Evolutionary conservation across 2,888 invertebrate species (phyloP), one percentile per base, ranked within the genome.

Genomic region (Drosophila recens): DNA sequence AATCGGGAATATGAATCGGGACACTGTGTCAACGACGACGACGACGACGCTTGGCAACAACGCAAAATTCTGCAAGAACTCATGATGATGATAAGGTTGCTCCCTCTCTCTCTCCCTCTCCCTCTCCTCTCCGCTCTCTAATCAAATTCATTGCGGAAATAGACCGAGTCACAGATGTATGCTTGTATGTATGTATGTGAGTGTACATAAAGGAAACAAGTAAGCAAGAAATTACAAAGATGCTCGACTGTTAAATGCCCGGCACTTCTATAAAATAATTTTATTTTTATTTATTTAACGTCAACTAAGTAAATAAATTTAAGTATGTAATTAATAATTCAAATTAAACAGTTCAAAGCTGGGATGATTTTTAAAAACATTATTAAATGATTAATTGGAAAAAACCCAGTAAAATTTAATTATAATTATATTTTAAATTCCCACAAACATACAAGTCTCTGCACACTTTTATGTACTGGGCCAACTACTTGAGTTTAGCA

Each of bases 111-210:
- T 23, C 4, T 23, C n/a, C n/a, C n/a, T 4, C 23, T 23, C 23
- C 4, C 6, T n/a, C n/a, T n/a, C n/a, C 11, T 30, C 30, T 5
- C 5, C 27, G 5, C 52, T 53, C 61, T 27, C 84, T 72, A 82
- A 82, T 85, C 86, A 67, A 72, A 67, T 71, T 65, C 49, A 68
- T 68, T 66, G 73, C 86, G 88, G 86, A 82, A 85, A 61, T 67
- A 63, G 36, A 49, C 52, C 64, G 40, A 46, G 15, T 34, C 9
- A 43, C 13, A 34, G 56, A 54, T 9, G 10, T 11, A n/a, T n/a
- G n/a, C n/a, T n/a, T n/a, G n/a, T n/a, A n/a, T n/a, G n/a, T n/a
- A n/a, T 54, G 23, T 30, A 17, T 53, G 17, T 54, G 23, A 30
- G 27, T 53, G 33, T 54, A 13, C 13, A 34, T 54, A 52, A 36